These are phyloP conservation scores for Phrynocephalus forsythii DNA, from an alignment of 2,797 vertebrate genomes.

Conservation along the genomic window DNA sequence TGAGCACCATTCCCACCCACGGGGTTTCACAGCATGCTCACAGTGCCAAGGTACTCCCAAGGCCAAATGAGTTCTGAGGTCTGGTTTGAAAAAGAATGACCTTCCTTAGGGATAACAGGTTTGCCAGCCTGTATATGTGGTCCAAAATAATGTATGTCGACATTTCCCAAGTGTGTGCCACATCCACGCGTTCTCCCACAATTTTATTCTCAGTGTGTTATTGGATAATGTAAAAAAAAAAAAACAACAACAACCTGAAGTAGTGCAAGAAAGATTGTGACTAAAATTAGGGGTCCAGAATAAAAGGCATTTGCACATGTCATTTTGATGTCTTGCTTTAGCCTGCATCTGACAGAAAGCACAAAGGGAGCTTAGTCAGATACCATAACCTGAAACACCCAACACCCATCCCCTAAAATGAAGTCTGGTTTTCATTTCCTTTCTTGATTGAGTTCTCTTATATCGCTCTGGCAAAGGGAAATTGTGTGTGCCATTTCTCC, in stretches of 20 bases:
- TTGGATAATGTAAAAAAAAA: conserved; percentile 4
- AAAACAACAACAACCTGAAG: neutral
- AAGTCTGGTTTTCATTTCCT: conserved; percentile 34
- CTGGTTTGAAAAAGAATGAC: neutral
- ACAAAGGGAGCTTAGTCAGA: conserved; percentile 24
- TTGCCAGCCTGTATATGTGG: neutral
- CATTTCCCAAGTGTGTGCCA: neutral
- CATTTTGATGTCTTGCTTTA: conserved; percentile 28
- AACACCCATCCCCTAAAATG: conserved; percentile 4
- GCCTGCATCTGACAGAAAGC: conserved; percentile 17
- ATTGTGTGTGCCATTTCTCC: conserved; percentile 38
- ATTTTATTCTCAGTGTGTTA: conserved; percentile 16
- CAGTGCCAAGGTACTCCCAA: conserved; percentile 27
- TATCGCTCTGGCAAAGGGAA: conserved; percentile 40
- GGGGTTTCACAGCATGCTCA: conserved; percentile 1
- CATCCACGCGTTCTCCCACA: neutral
- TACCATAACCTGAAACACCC: conserved; percentile 14
- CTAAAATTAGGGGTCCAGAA: conserved; percentile 14
- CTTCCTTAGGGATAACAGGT: neutral
- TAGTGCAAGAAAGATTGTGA: conserved; percentile 14
- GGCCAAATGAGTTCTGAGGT: neutral
- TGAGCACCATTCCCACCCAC: neutral
- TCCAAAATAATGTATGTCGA: neutral
- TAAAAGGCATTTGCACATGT: conserved; percentile 33
- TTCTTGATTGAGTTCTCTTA: conserved; percentile 37